Conservation (phyloP, 2,797 vertebrate species). For the Mareca strepera region DNA sequence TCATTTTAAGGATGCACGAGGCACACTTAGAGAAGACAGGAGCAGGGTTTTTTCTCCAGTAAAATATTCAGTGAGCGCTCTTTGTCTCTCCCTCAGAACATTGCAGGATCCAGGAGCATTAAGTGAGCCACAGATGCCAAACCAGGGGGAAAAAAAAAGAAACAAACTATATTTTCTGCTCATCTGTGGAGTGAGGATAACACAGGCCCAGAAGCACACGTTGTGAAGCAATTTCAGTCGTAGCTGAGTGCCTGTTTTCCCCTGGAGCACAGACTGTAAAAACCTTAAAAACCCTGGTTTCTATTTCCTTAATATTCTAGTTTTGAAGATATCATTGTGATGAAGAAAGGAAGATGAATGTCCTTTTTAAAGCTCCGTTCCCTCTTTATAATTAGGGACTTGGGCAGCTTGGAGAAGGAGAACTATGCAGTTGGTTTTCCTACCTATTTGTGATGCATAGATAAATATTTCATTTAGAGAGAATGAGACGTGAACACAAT, state of each 20-base stretch:
- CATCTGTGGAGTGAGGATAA: slow-evolving; percentile 77
- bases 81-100: slow-evolving; percentile 66
- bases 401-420: not conserved
- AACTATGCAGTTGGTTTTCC: not conserved
- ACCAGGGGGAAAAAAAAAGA: slow-evolving; percentile 55
- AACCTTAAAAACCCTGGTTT: slow-evolving; percentile 73
- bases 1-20: slow-evolving; percentile 60
- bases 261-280: slow-evolving; percentile 77
- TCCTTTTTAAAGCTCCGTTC: slow-evolving; percentile 28
- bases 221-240: slow-evolving; percentile 81
- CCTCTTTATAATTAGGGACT: slow-evolving; percentile 12
- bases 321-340: slow-evolving; percentile 66
- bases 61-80: slow-evolving; percentile 41
- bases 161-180: slow-evolving; percentile 83
- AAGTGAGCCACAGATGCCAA: slow-evolving; percentile 71
- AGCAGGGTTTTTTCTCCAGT: slow-evolving; percentile 6
- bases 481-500: not conserved
- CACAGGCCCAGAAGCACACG: slow-evolving; percentile 69
- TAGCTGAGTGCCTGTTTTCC: slow-evolving; percentile 79
- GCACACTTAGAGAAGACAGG: slow-evolving; percentile 2
- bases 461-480: slow-evolving; percentile 53
- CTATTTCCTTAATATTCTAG: slow-evolving; percentile 76
- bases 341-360: slow-evolving; percentile 59
- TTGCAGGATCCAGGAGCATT: slow-evolving; percentile 61
- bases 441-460: not conserved